Conservation (phyloP, 2,113 vertebrate genomes). For the Panurus biarmicus region DNA sequence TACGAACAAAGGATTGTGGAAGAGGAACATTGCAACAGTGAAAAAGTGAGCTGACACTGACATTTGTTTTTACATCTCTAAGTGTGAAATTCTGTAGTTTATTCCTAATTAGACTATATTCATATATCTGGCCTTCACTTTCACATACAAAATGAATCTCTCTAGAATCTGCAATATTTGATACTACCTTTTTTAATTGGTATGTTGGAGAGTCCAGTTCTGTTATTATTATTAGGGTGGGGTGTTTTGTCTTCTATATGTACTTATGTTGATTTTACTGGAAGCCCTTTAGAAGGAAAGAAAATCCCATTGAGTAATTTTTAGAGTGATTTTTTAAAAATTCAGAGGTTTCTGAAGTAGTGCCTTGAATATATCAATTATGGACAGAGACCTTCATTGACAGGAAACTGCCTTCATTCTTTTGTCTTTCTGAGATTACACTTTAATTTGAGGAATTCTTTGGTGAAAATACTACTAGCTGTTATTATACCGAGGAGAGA, state of each 20-base stretch:
- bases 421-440: neutral
- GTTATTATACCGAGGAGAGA: neutral
- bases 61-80: neutral
- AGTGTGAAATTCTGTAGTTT: neutral
- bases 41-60: slow-evolving; percentile 68
- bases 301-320: neutral
- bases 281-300: neutral
- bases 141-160: neutral
- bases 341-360: neutral
- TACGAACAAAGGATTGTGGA: slow-evolving; percentile 31
- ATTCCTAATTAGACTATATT: neutral
- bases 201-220: neutral
- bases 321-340: neutral
- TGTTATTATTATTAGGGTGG: neutral
- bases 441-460: neutral
- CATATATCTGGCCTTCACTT: neutral
- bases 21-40: slow-evolving; percentile 46
- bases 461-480: neutral
- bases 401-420: neutral
- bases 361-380: neutral
- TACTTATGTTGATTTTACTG: neutral
- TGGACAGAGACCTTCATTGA: neutral
- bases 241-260: fast-evolving
- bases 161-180: neutral
- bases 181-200: neutral